Percentiles rank a stretch among this genome's conserved stretches.
These are phyloP conservation scores for Melangyna quadrimaculata DNA, from an alignment of 2,888 invertebrate species.

Conservation along the genomic window DNA sequence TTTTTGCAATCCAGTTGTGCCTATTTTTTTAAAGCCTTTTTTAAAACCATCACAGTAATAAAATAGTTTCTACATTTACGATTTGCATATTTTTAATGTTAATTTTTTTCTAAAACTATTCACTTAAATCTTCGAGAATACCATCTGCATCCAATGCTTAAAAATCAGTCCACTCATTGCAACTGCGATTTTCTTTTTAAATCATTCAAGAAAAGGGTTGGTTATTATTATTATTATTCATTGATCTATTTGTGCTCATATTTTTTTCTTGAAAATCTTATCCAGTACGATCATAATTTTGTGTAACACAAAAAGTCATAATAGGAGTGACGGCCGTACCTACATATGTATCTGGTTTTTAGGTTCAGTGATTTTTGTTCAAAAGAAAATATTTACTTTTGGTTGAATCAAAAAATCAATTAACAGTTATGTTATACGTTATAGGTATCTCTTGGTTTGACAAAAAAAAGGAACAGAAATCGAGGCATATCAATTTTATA, in stretches of 20 bases:
- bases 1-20: no score
- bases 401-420: constrained; percentile 59
- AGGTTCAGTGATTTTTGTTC: constrained; percentile 22
- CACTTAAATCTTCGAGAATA: neutral
- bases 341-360: constrained; percentile 9
- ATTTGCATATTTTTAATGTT: neutral
- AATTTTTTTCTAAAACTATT: neutral
- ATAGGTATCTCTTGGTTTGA: neutral
- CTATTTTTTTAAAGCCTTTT: no score
- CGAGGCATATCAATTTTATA: neutral
- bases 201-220: neutral
- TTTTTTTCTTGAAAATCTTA: neutral
- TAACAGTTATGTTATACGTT: constrained; percentile 30
- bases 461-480: neutral
- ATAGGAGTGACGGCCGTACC: constrained; percentile 34
- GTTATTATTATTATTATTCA: neutral
- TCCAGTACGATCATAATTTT: constrained; percentile 34
- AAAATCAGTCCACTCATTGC: neutral
- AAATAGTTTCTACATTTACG: no score
- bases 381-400: neutral
- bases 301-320: constrained; percentile 22
- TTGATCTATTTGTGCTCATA: neutral
- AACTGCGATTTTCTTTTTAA: neutral
- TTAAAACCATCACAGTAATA: no score
- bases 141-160: neutral